Evolutionary conservation across 1,140 invertebrate genomes (phyloP), one percentile per base, ranked within the genome.

Genomic region (Trachelipus rathkii): DNA sequence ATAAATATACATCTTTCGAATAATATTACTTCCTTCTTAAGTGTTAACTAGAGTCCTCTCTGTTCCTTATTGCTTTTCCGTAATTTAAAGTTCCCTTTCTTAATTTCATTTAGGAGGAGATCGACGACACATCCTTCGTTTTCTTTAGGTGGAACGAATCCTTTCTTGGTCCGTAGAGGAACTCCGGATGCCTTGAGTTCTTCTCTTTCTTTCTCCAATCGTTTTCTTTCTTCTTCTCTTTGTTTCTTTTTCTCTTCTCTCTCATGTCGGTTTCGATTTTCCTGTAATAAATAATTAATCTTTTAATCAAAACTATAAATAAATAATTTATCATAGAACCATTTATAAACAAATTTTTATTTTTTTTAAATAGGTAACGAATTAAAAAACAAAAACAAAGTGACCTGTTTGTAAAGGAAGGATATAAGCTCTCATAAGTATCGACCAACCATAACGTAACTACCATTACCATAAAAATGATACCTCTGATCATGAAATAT

Each of bases 51-150:
- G 8, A 60, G 11, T 3, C 50, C 50, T 8, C 50, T 60, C 8
- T 60, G 50, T 19, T 60, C 11, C 3, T 60, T 8, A 21, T 1
- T 3, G 23, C 68, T 70, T 24, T 70, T 70, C 10, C 24, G 10
- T n/a, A 70, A 24, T 21, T 70, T 70, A 21, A 70, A 70, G 68
- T 70, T 33, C 23, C 68, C 68, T 70, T 70, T 70, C 68, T 33
- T 70, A 21, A 70, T 70, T 23, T 70, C 68, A 0, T 70, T 1
- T 5, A 70, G 68, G 10, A 70, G 68, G 19, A 21, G 15, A 21
- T 70, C 68, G 11, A 70, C 24, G 3, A 70, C 68, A 24, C 68
- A 70, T 5, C 68, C 15, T 70, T 33, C 68, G 24, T 24, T 33
- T 13, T 70, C 68, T 24, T 21, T 70, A n/a, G 68, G 68, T 13